phyloP scores from a whole-genome alignment of 2,888 invertebrate genomes.

The Limnephilus marmoratus region DNA sequence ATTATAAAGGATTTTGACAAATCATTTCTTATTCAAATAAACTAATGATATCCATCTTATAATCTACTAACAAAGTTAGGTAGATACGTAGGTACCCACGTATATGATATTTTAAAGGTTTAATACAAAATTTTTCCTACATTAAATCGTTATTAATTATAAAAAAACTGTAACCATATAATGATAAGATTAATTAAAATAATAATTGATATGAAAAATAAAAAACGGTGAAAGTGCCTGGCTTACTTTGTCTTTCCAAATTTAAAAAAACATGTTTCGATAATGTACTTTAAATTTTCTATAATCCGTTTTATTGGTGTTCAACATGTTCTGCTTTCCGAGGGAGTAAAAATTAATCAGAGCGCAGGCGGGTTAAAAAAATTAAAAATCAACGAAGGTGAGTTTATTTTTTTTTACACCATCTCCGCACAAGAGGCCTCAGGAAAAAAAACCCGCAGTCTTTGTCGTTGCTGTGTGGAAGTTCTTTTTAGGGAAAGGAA shows the following conservation, averaged over 20 bases:
- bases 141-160: neutral
- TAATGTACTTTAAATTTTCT: conserved; percentile 9
- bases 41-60: neutral
- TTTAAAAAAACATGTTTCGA: conserved; percentile 11
- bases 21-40: neutral
- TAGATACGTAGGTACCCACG: neutral
- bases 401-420: too few species aligned
- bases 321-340: too few species aligned
- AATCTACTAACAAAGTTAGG: too few species aligned
- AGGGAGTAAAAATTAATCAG: too few species aligned
- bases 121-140: neutral
- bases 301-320: neutral
- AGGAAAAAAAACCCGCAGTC: too few species aligned
- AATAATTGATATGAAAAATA: neutral
- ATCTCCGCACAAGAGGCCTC: too few species aligned
- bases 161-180: too few species aligned
- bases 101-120: neutral
- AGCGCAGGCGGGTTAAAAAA: too few species aligned
- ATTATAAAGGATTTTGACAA: neutral
- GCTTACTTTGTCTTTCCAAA: neutral
- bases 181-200: neutral
- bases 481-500: too few species aligned
- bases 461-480: too few species aligned
- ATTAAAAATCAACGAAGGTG: too few species aligned
- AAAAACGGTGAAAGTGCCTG: too few species aligned